A percentile compares a stretch with the other conserved stretches of the same genome.
Conservation (phyloP, 2,113 vertebrate genomes). For the Triplophysa rosa region DNA sequence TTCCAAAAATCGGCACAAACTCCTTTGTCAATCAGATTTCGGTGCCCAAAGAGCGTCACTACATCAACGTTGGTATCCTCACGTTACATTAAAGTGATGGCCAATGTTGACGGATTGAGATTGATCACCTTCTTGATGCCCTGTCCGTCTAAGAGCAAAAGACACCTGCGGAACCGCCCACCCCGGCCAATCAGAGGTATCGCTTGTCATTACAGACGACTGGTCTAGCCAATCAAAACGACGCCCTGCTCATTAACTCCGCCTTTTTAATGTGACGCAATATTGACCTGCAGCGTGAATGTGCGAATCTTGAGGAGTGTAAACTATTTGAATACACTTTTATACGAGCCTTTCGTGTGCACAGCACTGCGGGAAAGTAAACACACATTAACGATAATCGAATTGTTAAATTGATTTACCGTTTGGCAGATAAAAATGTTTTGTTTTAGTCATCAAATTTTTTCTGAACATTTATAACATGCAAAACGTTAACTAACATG, state of each 20-base stretch:
- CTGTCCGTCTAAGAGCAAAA: conserved; percentile 80
- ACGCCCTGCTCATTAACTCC: conserved; percentile 47
- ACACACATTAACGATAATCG: background rate
- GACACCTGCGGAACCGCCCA: conserved; percentile 72
- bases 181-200: conserved; percentile 77
- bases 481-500: background rate
- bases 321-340: conserved; percentile 31
- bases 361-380: background rate
- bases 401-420: background rate
- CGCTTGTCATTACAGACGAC: conserved; percentile 61
- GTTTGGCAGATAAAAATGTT: background rate
- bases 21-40: background rate
- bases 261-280: conserved; percentile 39
- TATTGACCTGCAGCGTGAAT: conserved; percentile 28
- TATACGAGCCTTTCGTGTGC: background rate
- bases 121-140: conserved; percentile 82
- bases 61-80: conserved; percentile 54
- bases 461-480: background rate
- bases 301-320: conserved; percentile 7
- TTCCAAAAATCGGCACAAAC: background rate
- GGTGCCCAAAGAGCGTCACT: conserved; percentile 31
- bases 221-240: conserved; percentile 67
- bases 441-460: background rate
- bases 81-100: conserved; percentile 73
- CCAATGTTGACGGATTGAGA: conserved; percentile 83